Conservation (phyloP, 2,797 vertebrate genomes). For the Girardinus metallicus region DNA sequence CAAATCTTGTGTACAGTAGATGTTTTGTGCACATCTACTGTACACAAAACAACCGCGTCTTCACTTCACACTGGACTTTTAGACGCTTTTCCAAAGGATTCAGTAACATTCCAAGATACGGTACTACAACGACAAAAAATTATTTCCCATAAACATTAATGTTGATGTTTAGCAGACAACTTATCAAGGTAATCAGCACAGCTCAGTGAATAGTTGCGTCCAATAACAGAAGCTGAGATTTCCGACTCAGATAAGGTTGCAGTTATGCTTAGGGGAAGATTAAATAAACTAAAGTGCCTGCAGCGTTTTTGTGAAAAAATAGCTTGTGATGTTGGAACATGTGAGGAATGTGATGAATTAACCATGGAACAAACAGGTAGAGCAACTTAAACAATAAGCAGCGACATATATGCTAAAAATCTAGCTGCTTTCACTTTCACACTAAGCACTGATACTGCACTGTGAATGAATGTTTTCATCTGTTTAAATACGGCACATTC, state of each 20-base stretch:
- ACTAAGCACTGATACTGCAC: slow-evolving; percentile 17
- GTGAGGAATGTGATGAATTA: neutral
- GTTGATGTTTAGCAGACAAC: neutral
- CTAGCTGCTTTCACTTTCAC: neutral
- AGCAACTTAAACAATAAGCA: neutral
- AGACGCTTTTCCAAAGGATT: neutral
- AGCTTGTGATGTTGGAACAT: neutral
- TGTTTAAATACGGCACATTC: slow-evolving; percentile 14
- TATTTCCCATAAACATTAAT: neutral
- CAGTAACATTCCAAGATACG: neutral
- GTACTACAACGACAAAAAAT: neutral
- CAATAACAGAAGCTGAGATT: neutral
- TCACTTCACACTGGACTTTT: neutral
- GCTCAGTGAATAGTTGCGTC: neutral
- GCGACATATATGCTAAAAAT: neutral
- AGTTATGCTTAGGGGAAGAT: neutral
- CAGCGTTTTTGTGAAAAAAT: neutral
- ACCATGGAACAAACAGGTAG: neutral
- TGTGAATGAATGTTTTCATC: neutral
- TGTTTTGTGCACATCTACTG: no score
- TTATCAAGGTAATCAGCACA: neutral
- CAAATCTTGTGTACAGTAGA: no score
- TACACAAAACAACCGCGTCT: neutral
- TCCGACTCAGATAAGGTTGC: neutral
- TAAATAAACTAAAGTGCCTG: slow-evolving; percentile 4